phyloP scores from a whole-genome alignment of 2,113 vertebrate species.

The Microcebus griseorufus region DNA sequence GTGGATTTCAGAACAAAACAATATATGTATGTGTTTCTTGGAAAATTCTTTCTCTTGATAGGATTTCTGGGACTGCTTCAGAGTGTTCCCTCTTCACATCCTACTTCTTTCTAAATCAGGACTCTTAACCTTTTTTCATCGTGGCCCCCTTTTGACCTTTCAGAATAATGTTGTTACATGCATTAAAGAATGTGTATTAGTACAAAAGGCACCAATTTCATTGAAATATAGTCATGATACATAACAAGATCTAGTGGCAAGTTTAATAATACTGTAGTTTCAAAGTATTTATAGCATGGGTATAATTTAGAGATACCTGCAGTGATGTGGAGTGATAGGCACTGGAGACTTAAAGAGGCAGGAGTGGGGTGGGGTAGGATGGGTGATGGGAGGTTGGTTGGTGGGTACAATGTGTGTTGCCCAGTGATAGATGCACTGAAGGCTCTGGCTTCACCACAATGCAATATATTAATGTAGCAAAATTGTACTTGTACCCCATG shows the following conservation, averaged over 20 bases:
- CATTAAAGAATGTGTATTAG: background rate
- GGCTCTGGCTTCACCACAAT: too few relatives aligned
- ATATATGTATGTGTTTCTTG: conserved; percentile 30
- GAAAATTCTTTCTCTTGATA: background rate
- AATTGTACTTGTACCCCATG: too few relatives aligned
- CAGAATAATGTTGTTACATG: background rate
- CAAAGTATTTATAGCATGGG: background rate
- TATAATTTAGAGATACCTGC: background rate
- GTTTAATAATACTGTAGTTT: background rate
- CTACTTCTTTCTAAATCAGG: background rate
- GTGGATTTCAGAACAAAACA: conserved; percentile 26
- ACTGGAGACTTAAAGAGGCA: too few relatives aligned
- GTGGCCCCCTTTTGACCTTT: background rate
- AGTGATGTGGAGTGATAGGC: background rate
- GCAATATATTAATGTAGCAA: too few relatives aligned
- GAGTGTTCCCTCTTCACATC: background rate
- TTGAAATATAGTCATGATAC: background rate
- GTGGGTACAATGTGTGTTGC: too few relatives aligned
- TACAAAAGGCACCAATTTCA: background rate
- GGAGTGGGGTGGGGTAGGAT: too few relatives aligned
- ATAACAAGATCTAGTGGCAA: background rate
- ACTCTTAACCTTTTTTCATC: background rate
- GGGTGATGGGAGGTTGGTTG: too few relatives aligned
- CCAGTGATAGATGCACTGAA: too few relatives aligned
- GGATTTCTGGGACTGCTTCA: conserved; percentile 25